Conservation (phyloP, 2,888 invertebrate species). For the Omphaloscelis lunosa region DNA sequence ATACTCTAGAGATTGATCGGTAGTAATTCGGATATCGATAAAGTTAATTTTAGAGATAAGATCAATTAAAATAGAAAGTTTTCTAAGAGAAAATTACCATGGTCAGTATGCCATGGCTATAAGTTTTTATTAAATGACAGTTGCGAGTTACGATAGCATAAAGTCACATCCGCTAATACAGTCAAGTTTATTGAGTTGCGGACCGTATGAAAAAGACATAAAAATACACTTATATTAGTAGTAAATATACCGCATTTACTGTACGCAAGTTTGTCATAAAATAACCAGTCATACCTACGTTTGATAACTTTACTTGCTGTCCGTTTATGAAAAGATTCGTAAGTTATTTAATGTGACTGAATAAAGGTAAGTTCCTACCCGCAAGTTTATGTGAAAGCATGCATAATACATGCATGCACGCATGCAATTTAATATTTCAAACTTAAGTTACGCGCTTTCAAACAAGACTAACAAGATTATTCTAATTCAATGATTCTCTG, state of each 20-base stretch:
- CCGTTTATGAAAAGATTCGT: slow-evolving; percentile 63
- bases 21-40: slow-evolving; percentile 70
- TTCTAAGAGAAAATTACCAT: slow-evolving; percentile 42
- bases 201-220: slow-evolving; percentile 48
- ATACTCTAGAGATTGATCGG: slow-evolving; percentile 76
- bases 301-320: slow-evolving; percentile 67
- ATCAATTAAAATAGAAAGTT: slow-evolving; percentile 63
- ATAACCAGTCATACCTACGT: slow-evolving; percentile 41
- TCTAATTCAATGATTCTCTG: slow-evolving; percentile 74
- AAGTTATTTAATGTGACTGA: slow-evolving; percentile 66
- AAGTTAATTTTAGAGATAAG: slow-evolving; percentile 68
- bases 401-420: slow-evolving; percentile 65
- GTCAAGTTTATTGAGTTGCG: slow-evolving; percentile 36
- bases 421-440: slow-evolving; percentile 68
- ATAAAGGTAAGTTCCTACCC: slow-evolving; percentile 61
- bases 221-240: slow-evolving; percentile 46
- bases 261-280: slow-evolving; percentile 59
- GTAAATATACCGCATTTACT: slow-evolving; percentile 57
- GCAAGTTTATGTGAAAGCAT: slow-evolving; percentile 68
- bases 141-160: slow-evolving; percentile 36
- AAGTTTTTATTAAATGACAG: slow-evolving; percentile 39
- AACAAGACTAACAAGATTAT: slow-evolving; percentile 75
- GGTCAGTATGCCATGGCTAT: slow-evolving; percentile 36
- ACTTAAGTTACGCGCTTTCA: slow-evolving; percentile 63
- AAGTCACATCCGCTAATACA: slow-evolving; percentile 39